Evolutionary conservation across 2,113 vertebrate species (phyloP), one percentile per base, ranked within the genome.

Genomic region (Oxyruncus cristatus): DNA sequence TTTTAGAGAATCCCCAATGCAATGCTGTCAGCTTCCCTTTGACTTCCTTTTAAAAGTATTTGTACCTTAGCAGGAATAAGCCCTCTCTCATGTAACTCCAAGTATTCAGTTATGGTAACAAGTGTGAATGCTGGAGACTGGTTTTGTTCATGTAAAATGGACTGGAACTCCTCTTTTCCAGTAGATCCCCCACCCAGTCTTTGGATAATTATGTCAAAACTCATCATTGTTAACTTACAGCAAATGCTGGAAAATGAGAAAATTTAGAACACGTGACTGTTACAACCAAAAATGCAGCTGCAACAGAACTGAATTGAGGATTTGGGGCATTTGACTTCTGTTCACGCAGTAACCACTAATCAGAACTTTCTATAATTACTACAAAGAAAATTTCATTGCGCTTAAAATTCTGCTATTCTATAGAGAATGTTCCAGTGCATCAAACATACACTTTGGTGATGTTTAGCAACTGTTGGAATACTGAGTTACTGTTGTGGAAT

Each of bases 401-500:
- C 12, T 70, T 68, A 5, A 74, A 52, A 33, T 55, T 49, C 11
- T 71, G 26, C 7, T 77, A 1, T 53, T 77, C 55, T 27, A 12
- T 1, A 9, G 37, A 33, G 24, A 24, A 58, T 3, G 3, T 26
- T 33, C 4, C 15, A 63, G 35, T 3, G 4, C 15, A 32, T 41
- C 44, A 70, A 26, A 8, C 0, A 4, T 0, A 7, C 20, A 11
- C 3, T 14, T 11, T 2, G 14, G 22, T 33, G 22, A 13, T 12
- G 7, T 16, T 24, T 3, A 52, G 41, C 8, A 33, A 27, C 33
- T 5, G 2, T 0, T 5, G 3, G 49, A 62, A 37, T 4, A 6
- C 7, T 74, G 27, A n/a, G 6, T 6, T 63, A 53, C 3, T 16
- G 8, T 1, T 9, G 12, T 33, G 6, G 18, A 66, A 81, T 67